Evolutionary conservation across 2,888 invertebrate species (phyloP).

Genomic region (Harmothoe impar): DNA sequence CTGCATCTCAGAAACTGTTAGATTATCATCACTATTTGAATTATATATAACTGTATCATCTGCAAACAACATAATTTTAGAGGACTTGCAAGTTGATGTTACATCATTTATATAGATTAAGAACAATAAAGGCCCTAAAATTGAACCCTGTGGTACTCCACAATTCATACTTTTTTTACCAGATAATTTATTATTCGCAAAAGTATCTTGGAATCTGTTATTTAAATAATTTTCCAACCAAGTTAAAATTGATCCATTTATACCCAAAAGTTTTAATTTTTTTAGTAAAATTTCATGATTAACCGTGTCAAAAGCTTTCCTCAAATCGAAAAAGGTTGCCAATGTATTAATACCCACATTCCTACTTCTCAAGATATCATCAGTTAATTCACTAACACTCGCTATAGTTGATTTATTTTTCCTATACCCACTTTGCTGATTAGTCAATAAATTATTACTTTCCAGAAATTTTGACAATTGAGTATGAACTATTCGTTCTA

Average conservation of each 20-base stretch:
- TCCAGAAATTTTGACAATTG: neutral
- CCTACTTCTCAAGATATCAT: neutral
- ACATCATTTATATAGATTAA: constrained; percentile 37
- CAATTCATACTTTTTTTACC: neutral
- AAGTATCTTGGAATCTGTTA: neutral
- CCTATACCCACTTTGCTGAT: neutral
- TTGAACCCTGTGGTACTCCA: constrained; percentile 41
- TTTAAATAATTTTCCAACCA: neutral
- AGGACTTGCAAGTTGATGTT: no score
- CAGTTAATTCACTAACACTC: neutral
- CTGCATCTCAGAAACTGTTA: neutral
- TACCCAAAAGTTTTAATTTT: neutral
- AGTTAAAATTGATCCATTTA: neutral
- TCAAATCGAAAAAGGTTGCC: neutral
- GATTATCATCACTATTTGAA: neutral
- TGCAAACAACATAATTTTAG: neutral
- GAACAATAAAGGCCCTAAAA: neutral
- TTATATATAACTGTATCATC: constrained; percentile 26
- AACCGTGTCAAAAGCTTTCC: constrained; percentile 39
- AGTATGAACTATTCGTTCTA: neutral
- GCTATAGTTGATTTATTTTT: neutral
- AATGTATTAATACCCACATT: neutral
- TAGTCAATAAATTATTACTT: neutral
- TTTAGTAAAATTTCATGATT: neutral
- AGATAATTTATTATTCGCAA: neutral